A percentile compares a stretch with the other conserved stretches of the same genome.
These are phyloP conservation scores for Excalfactoria chinensis DNA, from an alignment of 2,113 vertebrate species.

Conservation along the genomic window DNA sequence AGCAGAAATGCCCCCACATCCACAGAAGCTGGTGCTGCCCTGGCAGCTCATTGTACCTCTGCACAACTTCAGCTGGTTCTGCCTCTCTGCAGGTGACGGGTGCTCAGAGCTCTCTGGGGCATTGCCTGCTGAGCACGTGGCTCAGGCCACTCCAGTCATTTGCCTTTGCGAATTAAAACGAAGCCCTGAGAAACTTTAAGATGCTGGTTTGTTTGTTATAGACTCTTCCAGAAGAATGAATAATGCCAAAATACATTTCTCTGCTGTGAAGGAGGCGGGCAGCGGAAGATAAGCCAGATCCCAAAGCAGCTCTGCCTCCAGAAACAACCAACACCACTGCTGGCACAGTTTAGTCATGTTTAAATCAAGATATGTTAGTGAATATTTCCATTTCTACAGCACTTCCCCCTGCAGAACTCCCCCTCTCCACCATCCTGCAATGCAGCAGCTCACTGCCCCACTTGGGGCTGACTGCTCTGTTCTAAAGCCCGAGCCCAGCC, in stretches of 20 bases:
- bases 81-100: background rate
- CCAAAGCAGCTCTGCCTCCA: background rate
- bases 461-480: background rate
- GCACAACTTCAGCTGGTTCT: background rate
- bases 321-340: background rate
- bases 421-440: background rate
- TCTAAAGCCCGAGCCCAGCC: background rate
- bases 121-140: background rate
- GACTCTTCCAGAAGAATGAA: background rate
- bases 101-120: background rate
- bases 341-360: background rate
- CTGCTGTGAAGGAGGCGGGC: background rate
- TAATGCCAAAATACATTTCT: background rate
- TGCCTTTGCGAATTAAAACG: background rate
- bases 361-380: background rate
- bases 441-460: background rate
- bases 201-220: background rate
- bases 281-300: background rate
- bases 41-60: fast-evolving
- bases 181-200: background rate
- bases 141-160: background rate
- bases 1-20: background rate
- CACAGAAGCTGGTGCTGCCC: fast-evolving
- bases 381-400: slow-evolving; percentile 7
- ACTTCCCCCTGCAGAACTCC: background rate